Evolutionary conservation across 2,113 vertebrate genomes (phyloP), one percentile per base, ranked within the genome.

Genomic region (Sapajus apella): DNA sequence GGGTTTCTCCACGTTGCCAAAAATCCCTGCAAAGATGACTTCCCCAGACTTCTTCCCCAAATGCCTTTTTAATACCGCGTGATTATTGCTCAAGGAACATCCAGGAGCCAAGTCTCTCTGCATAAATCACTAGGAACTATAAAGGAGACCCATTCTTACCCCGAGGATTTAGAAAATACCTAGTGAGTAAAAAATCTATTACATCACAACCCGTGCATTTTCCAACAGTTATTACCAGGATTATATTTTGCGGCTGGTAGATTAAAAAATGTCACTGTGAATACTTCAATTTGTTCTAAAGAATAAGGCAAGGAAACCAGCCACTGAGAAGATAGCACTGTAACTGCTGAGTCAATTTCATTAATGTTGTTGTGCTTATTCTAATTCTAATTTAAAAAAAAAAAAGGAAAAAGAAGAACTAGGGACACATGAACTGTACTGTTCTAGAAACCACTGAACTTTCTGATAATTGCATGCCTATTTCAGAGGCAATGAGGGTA

Each of bases 141-240:
- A 97, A 97, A 98, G 88, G 82, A 97, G 96, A 96, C 84, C 68
- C 87, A 50, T 73, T 94, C 94, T 61, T 93, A 87, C 77, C 37
- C 96, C 13, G 80, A 90, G 93, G 98, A 97, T 97, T 97, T 97
- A 92, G 92, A 84, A 58, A 95, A 95, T 90, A 61, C 58, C 96
- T 72, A 21, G 14, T n/a, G 72, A 96, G 95, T 75, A 47, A 85
- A 90, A 84, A 81, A 43, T 40, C 45, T 27, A 61, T 94, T 73
- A 76, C 95, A 27, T 94, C 86, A 97, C 27, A 56, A 73, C 3
- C 14, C 37, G 56, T 93, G 45, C 94, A 56, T 89, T 90, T 97
- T 86, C 91, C 91, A 96, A 92, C 91, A 79, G 77, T 96, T 79
- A 88, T 68, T 82, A 80, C 83, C 37, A 80, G 97, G 97, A 97